Evolutionary conservation across 1,140 invertebrate species (phyloP), one percentile per base, ranked within the genome.

Genomic region (Coenobita brevimanus): DNA sequence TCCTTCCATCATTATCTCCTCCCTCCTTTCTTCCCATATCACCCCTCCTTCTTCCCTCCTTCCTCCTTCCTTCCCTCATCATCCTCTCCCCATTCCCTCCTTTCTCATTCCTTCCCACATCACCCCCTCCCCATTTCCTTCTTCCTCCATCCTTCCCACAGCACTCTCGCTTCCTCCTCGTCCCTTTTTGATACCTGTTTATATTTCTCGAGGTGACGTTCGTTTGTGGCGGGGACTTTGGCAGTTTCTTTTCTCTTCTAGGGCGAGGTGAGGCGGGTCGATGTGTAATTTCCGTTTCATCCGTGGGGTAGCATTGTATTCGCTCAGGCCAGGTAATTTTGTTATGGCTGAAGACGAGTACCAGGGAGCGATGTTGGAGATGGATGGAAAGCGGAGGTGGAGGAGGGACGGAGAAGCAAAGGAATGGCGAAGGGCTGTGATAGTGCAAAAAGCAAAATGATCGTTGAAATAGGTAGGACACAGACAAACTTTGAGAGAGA

Each of bases 241-340:
- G 24, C 41, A 33, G 27, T 71, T 24, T 50, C 80, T 69, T 82
- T 67, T 82, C 41, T 82, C 17, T 46, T 54, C 41, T 8, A 43
- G 8, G 67, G 27, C 46, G n/a, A 73, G 57, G 41, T n/a, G 43
- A 54, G 30, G 21, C 46, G 36, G 82, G 82, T 75, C 71, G 82
- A 82, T 82, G 80, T 82, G 80, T 82, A 82, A 84, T 84, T 84
- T 84, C 71, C 82, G 69, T 75, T 79, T 67, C 50, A 78, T 43
- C 67, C 57, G 69, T 30, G 36, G 67, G 80, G 46, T 71, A 71
- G 80, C 80, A 62, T 71, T 82, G 80, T 82, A 50, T 82, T 82
- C 80, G 64, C 80, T 82, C 62, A 27, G 38, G 10, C 69, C 80
- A 43, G 80, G 80, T 85, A 85, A 78, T 85, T 76, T 85, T 71